phyloP scores from a whole-genome alignment of 2,888 invertebrate genomes.

The Alviniconcha strummeri region DNA sequence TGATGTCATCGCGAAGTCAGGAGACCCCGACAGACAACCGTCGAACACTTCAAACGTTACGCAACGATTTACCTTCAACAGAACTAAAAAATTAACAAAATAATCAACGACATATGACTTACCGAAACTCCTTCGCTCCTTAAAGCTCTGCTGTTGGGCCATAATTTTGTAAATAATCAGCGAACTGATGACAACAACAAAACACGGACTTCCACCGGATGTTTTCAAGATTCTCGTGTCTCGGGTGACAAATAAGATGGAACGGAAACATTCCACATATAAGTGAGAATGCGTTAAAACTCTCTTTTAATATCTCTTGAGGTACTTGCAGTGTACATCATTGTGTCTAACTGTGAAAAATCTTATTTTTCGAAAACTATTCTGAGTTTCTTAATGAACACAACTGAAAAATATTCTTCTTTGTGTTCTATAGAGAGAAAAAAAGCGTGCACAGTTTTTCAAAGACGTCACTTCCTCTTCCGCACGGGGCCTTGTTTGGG shows the following conservation, averaged over 20 bases:
- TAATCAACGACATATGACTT: conserved; percentile 9
- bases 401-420: background rate
- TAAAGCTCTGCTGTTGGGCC: conserved; percentile 38
- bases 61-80: too few species aligned
- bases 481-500: too few species aligned
- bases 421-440: background rate
- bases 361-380: background rate
- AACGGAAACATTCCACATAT: background rate
- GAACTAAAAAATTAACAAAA: too few species aligned
- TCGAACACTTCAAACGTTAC: too few species aligned
- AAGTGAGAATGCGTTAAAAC: background rate
- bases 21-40: too few species aligned
- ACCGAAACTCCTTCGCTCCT: conserved; percentile 44
- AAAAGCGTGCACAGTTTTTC: too few species aligned
- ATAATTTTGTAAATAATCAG: conserved; percentile 13
- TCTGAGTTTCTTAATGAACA: background rate
- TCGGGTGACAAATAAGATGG: background rate
- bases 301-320: background rate
- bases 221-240: conserved; percentile 23
- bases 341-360: too few species aligned
- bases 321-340: too few species aligned
- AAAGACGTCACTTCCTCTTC: too few species aligned
- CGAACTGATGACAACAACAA: background rate
- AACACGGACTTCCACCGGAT: conserved; percentile 29
- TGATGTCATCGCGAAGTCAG: too few species aligned